phyloP scores from a whole-genome alignment of 2,888 invertebrate genomes.

The Cephalotes varians region DNA sequence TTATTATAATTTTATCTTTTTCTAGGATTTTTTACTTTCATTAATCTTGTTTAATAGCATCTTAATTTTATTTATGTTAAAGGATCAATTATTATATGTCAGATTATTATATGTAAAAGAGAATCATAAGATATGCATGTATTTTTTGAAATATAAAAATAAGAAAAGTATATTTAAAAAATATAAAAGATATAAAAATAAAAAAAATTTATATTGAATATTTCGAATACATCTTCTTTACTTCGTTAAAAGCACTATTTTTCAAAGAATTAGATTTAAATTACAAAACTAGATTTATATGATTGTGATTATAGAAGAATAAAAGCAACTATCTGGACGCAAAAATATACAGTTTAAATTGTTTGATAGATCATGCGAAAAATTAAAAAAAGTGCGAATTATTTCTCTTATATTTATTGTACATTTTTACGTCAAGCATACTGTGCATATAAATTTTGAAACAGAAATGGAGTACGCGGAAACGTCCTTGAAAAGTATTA shows the following conservation, averaged over 20 bases:
- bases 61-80: neutral
- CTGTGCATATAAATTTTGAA: slow-evolving; percentile 43
- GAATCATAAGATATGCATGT: neutral
- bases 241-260: neutral
- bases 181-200: no score
- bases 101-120: neutral
- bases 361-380: neutral
- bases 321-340: neutral
- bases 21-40: neutral
- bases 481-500: slow-evolving; percentile 50
- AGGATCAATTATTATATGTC: no score
- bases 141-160: neutral
- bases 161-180: neutral
- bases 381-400: slow-evolving; percentile 8
- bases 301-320: neutral
- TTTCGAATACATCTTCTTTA: neutral
- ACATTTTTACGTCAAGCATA: slow-evolving; percentile 38
- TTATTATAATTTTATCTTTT: neutral
- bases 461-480: slow-evolving; percentile 22
- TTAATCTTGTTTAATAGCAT: neutral
- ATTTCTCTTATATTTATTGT: slow-evolving; percentile 31
- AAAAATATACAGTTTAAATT: neutral
- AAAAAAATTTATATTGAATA: neutral
- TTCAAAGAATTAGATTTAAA: neutral
- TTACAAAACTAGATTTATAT: neutral